These are phyloP conservation scores for Cygnus buccinator DNA, from an alignment of 2,113 vertebrate species.

Conservation along the genomic window DNA sequence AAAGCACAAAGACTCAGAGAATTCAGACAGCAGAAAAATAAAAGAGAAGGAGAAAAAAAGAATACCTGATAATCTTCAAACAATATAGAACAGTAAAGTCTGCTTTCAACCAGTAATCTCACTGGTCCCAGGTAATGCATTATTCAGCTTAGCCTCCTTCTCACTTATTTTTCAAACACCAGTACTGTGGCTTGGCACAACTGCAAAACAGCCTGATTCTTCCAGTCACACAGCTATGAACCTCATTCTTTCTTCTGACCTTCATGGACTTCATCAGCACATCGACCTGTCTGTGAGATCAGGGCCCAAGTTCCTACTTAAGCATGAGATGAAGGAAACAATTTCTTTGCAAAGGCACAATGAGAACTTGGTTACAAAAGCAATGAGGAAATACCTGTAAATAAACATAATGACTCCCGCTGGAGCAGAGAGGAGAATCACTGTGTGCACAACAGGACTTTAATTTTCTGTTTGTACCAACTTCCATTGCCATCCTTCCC, in stretches of 20 bases:
- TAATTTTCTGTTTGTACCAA: not conserved
- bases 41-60: not conserved
- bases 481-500: not conserved
- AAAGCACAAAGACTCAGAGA: not conserved
- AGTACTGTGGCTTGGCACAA: not conserved
- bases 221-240: not conserved
- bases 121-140: not conserved
- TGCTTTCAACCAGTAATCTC: not conserved
- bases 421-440: not conserved
- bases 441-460: not conserved
- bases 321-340: not conserved
- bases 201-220: not conserved
- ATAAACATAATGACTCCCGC: not conserved
- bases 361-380: not conserved
- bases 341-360: not conserved
- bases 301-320: not conserved
- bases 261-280: not conserved
- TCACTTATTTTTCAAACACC: not conserved
- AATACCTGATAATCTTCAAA: not conserved
- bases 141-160: not conserved
- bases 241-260: not conserved
- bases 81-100: not conserved
- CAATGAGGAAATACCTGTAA: not conserved
- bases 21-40: not conserved
- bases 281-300: not conserved